phyloP scores from a whole-genome alignment of 2,113 vertebrate species.

The Odobenus rosmarus region DNA sequence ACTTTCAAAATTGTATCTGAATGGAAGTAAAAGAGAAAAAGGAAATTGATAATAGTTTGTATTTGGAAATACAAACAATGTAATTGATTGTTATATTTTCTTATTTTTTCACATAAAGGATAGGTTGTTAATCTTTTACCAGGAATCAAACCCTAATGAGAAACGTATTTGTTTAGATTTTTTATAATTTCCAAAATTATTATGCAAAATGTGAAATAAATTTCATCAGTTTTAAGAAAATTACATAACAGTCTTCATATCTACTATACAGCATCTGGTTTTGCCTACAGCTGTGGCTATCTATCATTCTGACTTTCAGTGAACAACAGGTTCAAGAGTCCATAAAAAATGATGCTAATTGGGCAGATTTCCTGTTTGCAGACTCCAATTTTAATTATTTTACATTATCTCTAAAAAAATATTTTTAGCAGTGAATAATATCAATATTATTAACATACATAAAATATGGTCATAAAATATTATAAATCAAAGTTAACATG shows the following conservation, averaged over 20 bases:
- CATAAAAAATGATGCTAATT: not conserved
- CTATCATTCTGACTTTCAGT: not conserved
- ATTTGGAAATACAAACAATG: too few relatives aligned
- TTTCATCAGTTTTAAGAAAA: not conserved
- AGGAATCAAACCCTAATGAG: not conserved
- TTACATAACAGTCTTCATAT: not conserved
- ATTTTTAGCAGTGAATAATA: not conserved
- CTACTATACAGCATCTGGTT: not conserved
- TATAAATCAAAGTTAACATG: not conserved
- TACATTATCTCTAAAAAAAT: not conserved
- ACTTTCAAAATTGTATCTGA: not conserved
- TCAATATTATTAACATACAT: not conserved
- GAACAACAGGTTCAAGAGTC: not conserved
- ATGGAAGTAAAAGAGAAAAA: not conserved
- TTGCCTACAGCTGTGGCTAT: not conserved
- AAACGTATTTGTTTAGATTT: not conserved
- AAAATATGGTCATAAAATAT: not conserved
- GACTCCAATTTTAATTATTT: not conserved
- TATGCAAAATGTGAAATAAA: not conserved
- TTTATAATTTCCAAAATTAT: not conserved
- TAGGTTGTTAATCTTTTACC: not conserved
- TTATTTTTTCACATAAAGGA: not conserved
- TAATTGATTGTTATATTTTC: not conserved
- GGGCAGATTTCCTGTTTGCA: not conserved
- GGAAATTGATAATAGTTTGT: not conserved